Percentiles rank a stretch among this genome's conserved stretches.
These are phyloP conservation scores for Ceyx melanurus DNA, from an alignment of 2,113 vertebrate species.

Conservation along the genomic window DNA sequence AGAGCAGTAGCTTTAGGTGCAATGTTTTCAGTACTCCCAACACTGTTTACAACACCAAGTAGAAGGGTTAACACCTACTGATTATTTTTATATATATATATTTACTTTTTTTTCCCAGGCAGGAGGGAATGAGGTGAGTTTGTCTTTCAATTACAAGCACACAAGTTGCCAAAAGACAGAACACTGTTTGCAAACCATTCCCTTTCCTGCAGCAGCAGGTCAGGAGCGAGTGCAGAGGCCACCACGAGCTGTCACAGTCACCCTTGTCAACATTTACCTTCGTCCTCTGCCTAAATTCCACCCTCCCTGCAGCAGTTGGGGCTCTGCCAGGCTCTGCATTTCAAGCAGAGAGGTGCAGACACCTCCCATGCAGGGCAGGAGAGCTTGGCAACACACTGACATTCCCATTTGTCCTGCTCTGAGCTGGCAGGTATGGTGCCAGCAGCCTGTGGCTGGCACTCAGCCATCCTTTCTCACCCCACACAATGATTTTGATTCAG, in stretches of 20 bases:
- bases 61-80: background rate
- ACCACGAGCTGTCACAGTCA: accelerated
- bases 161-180: background rate
- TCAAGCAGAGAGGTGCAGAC: background rate
- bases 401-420: background rate
- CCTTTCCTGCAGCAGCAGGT: background rate
- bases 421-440: background rate
- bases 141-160: background rate
- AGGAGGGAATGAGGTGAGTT: background rate
- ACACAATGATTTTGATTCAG: background rate
- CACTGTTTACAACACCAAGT: background rate
- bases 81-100: too few relatives aligned
- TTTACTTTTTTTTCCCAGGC: background rate
- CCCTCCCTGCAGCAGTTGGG: background rate
- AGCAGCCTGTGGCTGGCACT: background rate
- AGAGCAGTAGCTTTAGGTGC: background rate
- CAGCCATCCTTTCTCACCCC: accelerated
- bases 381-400: background rate
- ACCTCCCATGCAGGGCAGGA: accelerated
- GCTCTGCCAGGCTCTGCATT: background rate
- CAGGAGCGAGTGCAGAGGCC: background rate
- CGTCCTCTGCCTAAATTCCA: background rate
- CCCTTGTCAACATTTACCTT: background rate
- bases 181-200: background rate
- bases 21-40: background rate